Evolutionary conservation across 2,113 vertebrate species (phyloP), one percentile per base, ranked within the genome.

Genomic region (Garra rufa): DNA sequence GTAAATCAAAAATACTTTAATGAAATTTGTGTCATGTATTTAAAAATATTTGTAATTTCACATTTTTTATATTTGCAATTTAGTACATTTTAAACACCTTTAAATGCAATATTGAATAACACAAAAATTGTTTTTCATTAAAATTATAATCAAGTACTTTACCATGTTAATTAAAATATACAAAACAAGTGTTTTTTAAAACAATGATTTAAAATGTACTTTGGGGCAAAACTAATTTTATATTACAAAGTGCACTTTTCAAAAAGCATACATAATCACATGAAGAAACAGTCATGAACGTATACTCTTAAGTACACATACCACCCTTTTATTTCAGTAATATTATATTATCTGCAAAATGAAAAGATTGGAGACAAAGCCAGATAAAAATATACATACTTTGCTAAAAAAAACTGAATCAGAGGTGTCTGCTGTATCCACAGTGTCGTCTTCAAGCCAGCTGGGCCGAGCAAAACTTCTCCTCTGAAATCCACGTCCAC

Each of bases 361-460:
- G 17, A 17, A 69, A 69, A 38, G 30, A 21, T 21, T 13, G 65
- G 43, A 83, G 70, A 76, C 3, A 74, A 46, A 59, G 59, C 38
- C 41, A 69, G 38, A 79, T 50, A 70, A 21, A 78, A 21, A 78
- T 10, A 41, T 21, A 79, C 69, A 21, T 21, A 46, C 98, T 97
- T 98, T 99, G 94, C 96, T 99, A 91, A 98, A 99, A 92, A 99
- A 99, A 1, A 98, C 95, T 0, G 96, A 97, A 89, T 96, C 96
- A 0, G 96, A 93, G 0, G 93, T 94, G 85, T 97, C 98, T 0
- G 92, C 94, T 1, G 94, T 95, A 3, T 98, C 97, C 21, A 95
- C 95, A 0, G 89, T 94, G 38, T 99, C 98, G 24, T 99, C 98
- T 0, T 98, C 98, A 92, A 96, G 87, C 95, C 95, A 97, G 92